Evolutionary conservation across 2,888 invertebrate genomes (phyloP).

Genomic region (Papilio demoleus): DNA sequence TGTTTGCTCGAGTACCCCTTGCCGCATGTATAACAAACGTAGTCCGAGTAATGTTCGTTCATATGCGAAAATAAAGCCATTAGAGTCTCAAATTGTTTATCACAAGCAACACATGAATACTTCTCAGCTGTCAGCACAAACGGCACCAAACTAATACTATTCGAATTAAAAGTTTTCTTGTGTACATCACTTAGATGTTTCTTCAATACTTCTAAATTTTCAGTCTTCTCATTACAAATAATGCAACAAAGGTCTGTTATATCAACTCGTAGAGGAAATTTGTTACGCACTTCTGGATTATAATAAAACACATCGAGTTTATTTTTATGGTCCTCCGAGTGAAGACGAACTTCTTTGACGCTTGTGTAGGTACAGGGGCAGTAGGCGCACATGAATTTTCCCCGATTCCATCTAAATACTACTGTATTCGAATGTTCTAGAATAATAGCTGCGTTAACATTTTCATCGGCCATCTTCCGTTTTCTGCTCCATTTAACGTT

Average conservation of each 20-base stretch:
- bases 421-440: slow-evolving; percentile 67
- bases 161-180: slow-evolving; percentile 49
- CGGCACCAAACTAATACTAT: slow-evolving; percentile 64
- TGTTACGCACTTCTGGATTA: slow-evolving; percentile 55
- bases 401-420: slow-evolving; percentile 64
- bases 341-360: slow-evolving; percentile 56
- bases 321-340: slow-evolving; percentile 55
- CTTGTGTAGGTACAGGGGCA: slow-evolving; percentile 57
- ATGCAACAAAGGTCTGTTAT: slow-evolving; percentile 60
- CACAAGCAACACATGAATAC: slow-evolving; percentile 61
- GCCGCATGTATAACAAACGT: slow-evolving; percentile 74
- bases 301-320: slow-evolving; percentile 60
- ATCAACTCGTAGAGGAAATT: slow-evolving; percentile 66
- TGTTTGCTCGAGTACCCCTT: slow-evolving; percentile 73
- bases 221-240: slow-evolving; percentile 52
- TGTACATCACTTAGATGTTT: slow-evolving; percentile 57
- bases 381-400: slow-evolving; percentile 67
- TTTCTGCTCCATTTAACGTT: slow-evolving; percentile 60
- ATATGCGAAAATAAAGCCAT: slow-evolving; percentile 66
- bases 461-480: slow-evolving; percentile 54
- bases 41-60: slow-evolving; percentile 73
- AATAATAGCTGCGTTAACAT: slow-evolving; percentile 64
- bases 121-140: slow-evolving; percentile 60
- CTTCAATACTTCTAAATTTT: slow-evolving; percentile 55
- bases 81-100: slow-evolving; percentile 53